Base-by-base conservation (phyloP, 2,888 invertebrate genomes). In the Acanthosepion pharaonis region DNA sequence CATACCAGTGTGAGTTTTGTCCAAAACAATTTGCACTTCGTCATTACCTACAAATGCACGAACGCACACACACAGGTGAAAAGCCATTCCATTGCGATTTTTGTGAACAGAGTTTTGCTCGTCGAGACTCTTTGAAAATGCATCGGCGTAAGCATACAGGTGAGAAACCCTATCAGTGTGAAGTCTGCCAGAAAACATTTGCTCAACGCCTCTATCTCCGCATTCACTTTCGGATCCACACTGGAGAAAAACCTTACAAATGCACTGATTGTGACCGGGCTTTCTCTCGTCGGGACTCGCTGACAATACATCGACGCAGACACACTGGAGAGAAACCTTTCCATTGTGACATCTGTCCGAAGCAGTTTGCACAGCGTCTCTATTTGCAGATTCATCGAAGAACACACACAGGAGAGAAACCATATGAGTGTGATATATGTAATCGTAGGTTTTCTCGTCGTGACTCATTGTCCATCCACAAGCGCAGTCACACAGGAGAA, bases 281-380 rank as follows among this genome's bases (percentile, higher is more conserved):
- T 5, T 93, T 93, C 51, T 53, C 93, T n/a, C 48, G 93, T 15
- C 48, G 93, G 18, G 93, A 93, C 49, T 93, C 93, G 15, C 48
- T 93, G 93, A 93, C 93, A 28, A 93, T 93, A 53, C 93, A 93
- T 53, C 93, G 93, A 25, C 93, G 93, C 28, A 28, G 93, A 51
- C 93, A 93, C 93, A 93, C 51, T 8, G 93, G 93, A 20, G 93
- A 93, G 28, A 93, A 93, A 9, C 93, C 93, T 5, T 93, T 93
- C n/a, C 93, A 93, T 28, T 93, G 93, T n/a, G 93, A 93, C n/a
- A 93, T 93, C 51, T 93, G 93, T 49, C 93, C 51, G n/a, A 93
- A 93, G 28, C 49, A 93, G 51, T 93, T 93, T 93, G 93, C 93
- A 9, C 93, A 93, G 53, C 93, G 93, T 11, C 93, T 93, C n/a